phyloP scores from a whole-genome alignment of 2,797 vertebrate genomes.

The Girardinus metallicus region DNA sequence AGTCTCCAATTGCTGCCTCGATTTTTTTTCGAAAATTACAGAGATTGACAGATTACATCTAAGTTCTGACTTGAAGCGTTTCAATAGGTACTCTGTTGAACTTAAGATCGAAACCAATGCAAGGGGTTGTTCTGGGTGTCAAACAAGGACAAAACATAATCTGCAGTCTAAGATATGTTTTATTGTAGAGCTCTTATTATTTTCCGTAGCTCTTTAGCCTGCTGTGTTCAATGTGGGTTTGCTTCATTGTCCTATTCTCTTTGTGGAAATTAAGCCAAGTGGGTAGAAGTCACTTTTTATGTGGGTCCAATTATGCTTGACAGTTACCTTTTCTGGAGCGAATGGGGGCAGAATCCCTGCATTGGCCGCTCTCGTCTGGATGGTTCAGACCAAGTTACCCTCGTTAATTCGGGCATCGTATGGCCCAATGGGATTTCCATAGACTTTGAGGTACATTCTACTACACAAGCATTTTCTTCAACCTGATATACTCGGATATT shows the following conservation, averaged over 20 bases:
- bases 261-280: background rate
- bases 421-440: conserved; percentile 99
- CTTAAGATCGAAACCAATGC: background rate
- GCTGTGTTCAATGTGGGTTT: background rate
- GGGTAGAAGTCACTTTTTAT: background rate
- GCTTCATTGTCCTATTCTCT: background rate
- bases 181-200: background rate
- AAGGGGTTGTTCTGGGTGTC: background rate
- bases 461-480: conserved; percentile 6
- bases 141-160: background rate
- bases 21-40: background rate
- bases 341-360: conserved; percentile 96
- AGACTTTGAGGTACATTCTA: conserved; percentile 90
- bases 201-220: background rate
- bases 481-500: conserved; percentile 4
- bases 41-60: background rate
- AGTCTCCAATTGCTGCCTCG: background rate
- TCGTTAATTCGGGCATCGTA: conserved; percentile 91
- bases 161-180: background rate
- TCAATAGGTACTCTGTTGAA: background rate
- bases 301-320: conserved; percentile 3
- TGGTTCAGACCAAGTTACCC: conserved; percentile 92
- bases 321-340: conserved; percentile 98
- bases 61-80: background rate
- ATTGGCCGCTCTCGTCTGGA: conserved; percentile 93